Evolutionary conservation across 2,888 invertebrate genomes (phyloP).

Genomic region (Selenia dentaria): DNA sequence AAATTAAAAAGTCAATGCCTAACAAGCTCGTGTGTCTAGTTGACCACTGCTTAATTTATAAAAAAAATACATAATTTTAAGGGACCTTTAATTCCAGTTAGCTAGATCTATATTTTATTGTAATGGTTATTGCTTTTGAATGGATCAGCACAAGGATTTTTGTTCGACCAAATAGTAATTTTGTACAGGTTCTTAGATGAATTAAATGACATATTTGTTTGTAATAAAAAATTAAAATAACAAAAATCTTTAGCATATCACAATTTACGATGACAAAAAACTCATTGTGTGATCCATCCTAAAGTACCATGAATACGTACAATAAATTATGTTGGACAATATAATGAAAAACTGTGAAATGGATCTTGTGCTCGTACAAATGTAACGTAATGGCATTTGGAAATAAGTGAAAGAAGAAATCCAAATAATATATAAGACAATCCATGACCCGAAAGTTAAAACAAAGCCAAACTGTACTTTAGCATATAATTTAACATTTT

Average conservation of each 20-base stretch:
- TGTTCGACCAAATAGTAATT: conserved; percentile 80
- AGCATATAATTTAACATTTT: conserved; percentile 63
- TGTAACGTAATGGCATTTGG: conserved; percentile 71
- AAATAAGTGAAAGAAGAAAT: conserved; percentile 81
- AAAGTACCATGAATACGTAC: conserved; percentile 66
- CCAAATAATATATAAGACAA: conserved; percentile 57
- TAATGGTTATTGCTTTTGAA: conserved; percentile 74
- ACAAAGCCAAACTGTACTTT: conserved; percentile 76
- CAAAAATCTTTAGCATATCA: conserved; percentile 81
- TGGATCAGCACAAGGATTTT: conserved; percentile 71
- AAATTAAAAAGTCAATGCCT: no score
- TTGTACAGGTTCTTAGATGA: conserved; percentile 78
- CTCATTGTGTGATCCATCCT: conserved; percentile 64
- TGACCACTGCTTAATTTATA: conserved; percentile 75
- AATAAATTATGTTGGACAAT: conserved; percentile 78
- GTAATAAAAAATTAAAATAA: conserved; percentile 73
- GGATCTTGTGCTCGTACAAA: conserved; percentile 75
- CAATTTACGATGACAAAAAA: conserved; percentile 62
- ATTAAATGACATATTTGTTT: conserved; percentile 67
- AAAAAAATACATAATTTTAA: conserved; percentile 81
- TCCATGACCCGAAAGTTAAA: conserved; percentile 64
- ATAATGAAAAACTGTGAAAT: conserved; percentile 73
- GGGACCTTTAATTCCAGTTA: conserved; percentile 84
- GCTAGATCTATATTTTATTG: conserved; percentile 80
- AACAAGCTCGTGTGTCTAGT: conserved; percentile 51